Base-by-base conservation (phyloP, 2,797 vertebrate species). In the Ctenopoma multispine region DNA sequence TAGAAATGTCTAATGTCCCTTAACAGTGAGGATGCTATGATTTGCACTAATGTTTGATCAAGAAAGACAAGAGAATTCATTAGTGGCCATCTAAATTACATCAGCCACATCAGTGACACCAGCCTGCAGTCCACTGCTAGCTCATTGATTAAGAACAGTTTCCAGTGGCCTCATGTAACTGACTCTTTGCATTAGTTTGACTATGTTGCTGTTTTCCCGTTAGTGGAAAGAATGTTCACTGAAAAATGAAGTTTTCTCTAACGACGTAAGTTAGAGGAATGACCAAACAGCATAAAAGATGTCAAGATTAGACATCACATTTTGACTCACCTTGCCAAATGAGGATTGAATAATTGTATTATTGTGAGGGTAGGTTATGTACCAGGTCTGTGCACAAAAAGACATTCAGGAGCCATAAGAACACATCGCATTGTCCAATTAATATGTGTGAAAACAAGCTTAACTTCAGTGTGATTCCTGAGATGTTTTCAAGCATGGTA, bases 41-140 rank as follows among this genome's bases (percentile, higher is more conserved):
- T 93, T 92, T 86, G 84, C 84, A 85, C 83, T 70, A 66, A 57
- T 82, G 83, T 86, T 78, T 81, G 85, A 86, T 85, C 67, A 89
- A 73, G 77, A 77, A 67, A 80, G 82, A 72, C 80, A 44, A 49
- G 50, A 70, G 61, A 86, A 90, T 87, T 88, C 80, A 91, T 91
- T 90, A 90, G 84, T 81, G 80, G 77, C 82, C 83, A 72, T 91
- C 83, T 88, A 78, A 87, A 90, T 90, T 81, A 89, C 86, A 88
- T 89, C 83, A 81, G 82, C 70, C 74, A 76, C 84, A 85, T 77
- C 76, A 83, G 75, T 84, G 84, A 89, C 79, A 77, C 81, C 54
- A 60, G 79, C 75, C 50, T 54, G 75, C 78, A 69, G 77, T 86
- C 81, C 76, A 57, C 84, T 75, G 85, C 69, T 79, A 81, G 73